Evolutionary conservation across 2,888 invertebrate genomes (phyloP), one percentile per base, ranked within the genome.

Genomic region (Mesorhabditis sp.): DNA sequence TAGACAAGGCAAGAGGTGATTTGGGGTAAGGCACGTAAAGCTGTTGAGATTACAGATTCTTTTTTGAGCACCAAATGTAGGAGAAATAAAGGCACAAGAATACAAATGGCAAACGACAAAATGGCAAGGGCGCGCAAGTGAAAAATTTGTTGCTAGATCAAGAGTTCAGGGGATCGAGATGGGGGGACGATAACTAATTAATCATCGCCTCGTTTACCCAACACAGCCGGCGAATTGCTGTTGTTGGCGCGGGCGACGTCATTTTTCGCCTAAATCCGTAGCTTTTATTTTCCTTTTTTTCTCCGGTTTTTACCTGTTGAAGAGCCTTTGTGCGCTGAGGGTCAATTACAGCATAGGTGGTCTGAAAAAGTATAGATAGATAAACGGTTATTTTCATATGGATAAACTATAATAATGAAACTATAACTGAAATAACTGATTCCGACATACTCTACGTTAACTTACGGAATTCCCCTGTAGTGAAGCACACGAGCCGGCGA

Each of bases 301-400:
- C n/a, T 50, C n/a, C 2, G 7, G 7, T 10, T 13, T 50, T n/a
- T 13, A 50, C 58, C 58, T 50, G 58, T 50, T 50, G 7, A 10
- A 50, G n/a, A 50, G 58, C 58, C n/a, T 50, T 50, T 50, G 58
- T 50, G 7, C 58, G 7, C 58, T 50, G 10, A 10, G 58, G 58
- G n/a, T 50, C 58, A n/a, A 50, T 50, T 50, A 50, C 58, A 10
- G 58, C 58, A n/a, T 50, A 50, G 58, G 10, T 50, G 58, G 58
- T 50, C 58, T 50, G 58, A n/a, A 50, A 50, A 50, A 50, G 7
- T 10, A 13, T 50, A 13, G 7, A 13, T 50, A 10, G 58, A 50
- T 50, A 50, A 50, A 50, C 7, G 58, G 7, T 28, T 28, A 28
- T 28, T 28, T 28, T 28, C 28, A 28, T 28, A 28, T 28, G 28